These are phyloP conservation scores for Ceratotherium simum DNA, from an alignment of 2,113 vertebrate species.

Conservation along the genomic window DNA sequence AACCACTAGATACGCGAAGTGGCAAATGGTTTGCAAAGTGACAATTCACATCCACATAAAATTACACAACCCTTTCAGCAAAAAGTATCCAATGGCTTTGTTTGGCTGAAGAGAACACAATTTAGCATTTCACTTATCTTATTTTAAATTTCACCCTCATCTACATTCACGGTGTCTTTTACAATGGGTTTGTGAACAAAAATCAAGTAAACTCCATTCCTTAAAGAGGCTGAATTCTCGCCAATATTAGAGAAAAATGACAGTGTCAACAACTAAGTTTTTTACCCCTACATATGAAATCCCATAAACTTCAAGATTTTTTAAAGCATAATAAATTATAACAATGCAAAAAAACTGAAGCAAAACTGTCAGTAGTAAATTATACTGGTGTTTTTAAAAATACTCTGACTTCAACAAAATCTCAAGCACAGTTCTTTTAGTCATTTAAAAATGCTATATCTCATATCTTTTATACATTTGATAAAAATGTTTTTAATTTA, in stretches of 20 bases:
- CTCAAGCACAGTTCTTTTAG: neutral
- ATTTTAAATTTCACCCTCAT: neutral
- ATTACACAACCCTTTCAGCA: neutral
- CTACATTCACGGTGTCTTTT: neutral
- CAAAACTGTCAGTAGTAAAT: neutral
- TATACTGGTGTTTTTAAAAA: neutral
- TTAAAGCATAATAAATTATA: neutral
- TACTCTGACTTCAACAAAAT: neutral
- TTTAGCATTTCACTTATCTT: neutral
- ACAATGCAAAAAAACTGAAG: neutral
- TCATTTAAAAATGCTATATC: neutral
- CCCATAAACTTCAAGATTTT: neutral
- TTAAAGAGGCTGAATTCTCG: neutral
- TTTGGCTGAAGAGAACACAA: neutral
- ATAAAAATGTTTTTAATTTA: neutral
- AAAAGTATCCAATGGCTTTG: neutral
- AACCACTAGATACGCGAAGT: neutral
- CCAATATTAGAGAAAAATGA: neutral
- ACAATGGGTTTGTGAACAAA: neutral
- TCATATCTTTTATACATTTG: neutral
- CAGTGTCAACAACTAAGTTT: neutral
- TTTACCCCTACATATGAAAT: neutral
- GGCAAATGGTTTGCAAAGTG: constrained; percentile 12
- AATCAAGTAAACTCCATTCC: neutral
- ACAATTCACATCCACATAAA: constrained; percentile 21